These are phyloP conservation scores for Xiphorhynchus erythropygius DNA, from an alignment of 2,797 vertebrate genomes.

Conservation along the genomic window DNA sequence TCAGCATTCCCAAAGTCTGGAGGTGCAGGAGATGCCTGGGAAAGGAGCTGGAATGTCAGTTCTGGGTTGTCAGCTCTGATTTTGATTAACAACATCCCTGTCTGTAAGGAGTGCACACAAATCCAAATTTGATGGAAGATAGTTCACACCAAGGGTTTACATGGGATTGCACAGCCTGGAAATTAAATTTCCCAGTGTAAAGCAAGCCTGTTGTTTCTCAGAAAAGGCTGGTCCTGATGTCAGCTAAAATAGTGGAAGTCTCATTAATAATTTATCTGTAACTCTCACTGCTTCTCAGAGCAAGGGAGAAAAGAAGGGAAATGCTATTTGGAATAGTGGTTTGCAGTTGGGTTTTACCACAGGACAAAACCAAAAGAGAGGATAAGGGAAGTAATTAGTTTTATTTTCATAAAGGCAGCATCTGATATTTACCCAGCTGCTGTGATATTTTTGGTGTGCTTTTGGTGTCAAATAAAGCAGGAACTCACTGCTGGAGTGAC, in stretches of 20 bases:
- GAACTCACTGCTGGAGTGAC: rapidly evolving
- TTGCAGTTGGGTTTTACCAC: background rate
- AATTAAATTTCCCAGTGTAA: background rate
- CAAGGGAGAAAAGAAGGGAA: background rate
- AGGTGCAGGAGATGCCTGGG: background rate
- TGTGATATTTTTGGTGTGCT: background rate
- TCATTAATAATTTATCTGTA: background rate
- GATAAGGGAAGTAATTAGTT: background rate
- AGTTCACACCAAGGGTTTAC: background rate
- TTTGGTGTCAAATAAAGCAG: background rate
- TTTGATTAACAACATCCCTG: background rate
- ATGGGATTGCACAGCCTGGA: background rate
- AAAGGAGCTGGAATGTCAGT: background rate
- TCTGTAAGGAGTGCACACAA: background rate
- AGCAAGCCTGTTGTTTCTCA: background rate
- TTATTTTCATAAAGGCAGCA: background rate
- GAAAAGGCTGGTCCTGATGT: background rate
- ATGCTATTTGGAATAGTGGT: background rate
- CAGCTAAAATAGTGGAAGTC: background rate
- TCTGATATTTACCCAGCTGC: background rate
- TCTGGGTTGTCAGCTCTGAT: background rate
- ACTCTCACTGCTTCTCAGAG: background rate
- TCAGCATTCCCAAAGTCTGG: background rate
- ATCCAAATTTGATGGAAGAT: background rate
- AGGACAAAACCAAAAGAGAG: background rate